Conservation (phyloP, 1,140 invertebrate species). For the Rhagoletis pomonella region DNA sequence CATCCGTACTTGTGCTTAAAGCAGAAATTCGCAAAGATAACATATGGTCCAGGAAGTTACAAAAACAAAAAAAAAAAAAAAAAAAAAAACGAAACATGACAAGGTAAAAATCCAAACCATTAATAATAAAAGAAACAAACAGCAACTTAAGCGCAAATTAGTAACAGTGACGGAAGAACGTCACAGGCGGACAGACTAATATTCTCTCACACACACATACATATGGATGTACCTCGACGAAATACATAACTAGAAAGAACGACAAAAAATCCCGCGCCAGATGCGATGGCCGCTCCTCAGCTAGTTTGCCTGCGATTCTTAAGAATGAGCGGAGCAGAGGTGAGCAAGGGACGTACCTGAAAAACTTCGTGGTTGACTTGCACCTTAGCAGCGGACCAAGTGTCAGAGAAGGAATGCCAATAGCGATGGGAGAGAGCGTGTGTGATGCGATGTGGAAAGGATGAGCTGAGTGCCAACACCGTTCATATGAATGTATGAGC, state of each 20-base stretch:
- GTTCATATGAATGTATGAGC: not conserved
- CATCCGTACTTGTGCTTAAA: not conserved
- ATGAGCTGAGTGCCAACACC: not conserved
- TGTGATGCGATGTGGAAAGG: not conserved
- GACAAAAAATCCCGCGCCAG: not conserved
- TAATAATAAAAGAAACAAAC: conserved; percentile 55
- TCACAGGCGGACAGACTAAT: conserved; percentile 16
- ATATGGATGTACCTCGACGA: not conserved
- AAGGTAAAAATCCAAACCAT: conserved; percentile 52
- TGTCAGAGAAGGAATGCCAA: not conserved
- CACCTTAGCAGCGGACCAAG: not conserved
- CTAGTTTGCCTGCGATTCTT: not conserved
- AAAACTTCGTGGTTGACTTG: not conserved
- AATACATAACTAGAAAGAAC: not conserved
- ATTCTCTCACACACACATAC: not conserved
- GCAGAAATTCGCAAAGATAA: not conserved
- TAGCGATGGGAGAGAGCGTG: not conserved
- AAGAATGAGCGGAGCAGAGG: not conserved
- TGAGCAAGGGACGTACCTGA: not conserved
- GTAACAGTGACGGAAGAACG: conserved; percentile 55
- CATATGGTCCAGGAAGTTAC: not conserved
- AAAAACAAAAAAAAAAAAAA: not conserved
- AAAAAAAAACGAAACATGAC: not conserved
- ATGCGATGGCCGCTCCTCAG: not conserved
- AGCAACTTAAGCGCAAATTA: conserved; percentile 55